Percentiles rank a stretch among this genome's conserved stretches.
Evolutionary conservation across 2,113 vertebrate genomes (phyloP).

Genomic region (Nannobrachium achirus): DNA sequence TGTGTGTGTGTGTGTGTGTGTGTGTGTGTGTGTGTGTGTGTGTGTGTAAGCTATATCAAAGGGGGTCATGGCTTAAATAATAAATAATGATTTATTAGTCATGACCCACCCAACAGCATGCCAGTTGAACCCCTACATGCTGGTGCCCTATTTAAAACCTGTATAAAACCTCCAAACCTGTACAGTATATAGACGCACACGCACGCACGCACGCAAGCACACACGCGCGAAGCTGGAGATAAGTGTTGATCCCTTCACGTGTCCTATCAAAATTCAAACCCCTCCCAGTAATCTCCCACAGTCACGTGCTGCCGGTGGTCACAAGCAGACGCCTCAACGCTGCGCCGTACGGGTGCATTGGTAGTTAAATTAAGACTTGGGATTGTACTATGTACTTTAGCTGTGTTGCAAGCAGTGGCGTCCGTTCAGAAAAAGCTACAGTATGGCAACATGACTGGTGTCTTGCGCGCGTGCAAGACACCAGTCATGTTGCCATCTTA

Average conservation of each 20-base stretch:
- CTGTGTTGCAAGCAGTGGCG: too few species aligned
- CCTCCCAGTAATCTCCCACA: constrained; percentile 26
- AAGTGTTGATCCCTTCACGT: constrained; percentile 24
- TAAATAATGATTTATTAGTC: constrained; percentile 60
- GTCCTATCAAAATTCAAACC: constrained; percentile 43
- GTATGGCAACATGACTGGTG: too few species aligned
- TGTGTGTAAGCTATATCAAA: constrained; percentile 41
- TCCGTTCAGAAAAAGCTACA: too few species aligned
- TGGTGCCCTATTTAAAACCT: constrained; percentile 36
- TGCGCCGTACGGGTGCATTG: too few species aligned
- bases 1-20: constrained; percentile 9
- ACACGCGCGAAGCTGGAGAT: neutral
- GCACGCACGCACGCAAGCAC: constrained; percentile 1
- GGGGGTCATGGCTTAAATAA: constrained; percentile 68
- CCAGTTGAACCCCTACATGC: constrained; percentile 30
- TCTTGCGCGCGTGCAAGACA: too few species aligned
- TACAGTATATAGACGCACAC: neutral
- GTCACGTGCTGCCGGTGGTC: neutral
- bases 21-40: constrained; percentile 33
- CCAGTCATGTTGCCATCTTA: too few species aligned
- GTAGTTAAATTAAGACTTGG: too few species aligned
- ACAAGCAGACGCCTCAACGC: constrained; percentile 8
- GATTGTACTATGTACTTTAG: too few species aligned
- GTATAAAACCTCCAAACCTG: too few species aligned
- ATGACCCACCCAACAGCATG: constrained; percentile 40